Percentiles rank a stretch among this genome's conserved stretches.
phyloP scores from a whole-genome alignment of 2,797 vertebrate genomes.

The Hypotaenidia philippensis region DNA sequence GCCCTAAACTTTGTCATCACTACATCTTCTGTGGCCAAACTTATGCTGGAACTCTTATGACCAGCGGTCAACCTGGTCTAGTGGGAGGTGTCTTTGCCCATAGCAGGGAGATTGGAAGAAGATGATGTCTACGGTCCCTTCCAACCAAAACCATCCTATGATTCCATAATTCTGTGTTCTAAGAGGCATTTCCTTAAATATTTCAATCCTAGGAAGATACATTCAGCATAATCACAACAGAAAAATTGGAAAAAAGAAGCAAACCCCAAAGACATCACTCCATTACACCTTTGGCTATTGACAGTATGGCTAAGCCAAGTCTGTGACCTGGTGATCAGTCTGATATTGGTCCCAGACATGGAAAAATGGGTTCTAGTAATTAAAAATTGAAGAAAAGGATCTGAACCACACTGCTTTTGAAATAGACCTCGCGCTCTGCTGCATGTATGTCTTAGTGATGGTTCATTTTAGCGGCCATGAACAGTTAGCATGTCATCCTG shows the following conservation, averaged over 20 bases:
- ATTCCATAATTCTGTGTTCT: not conserved
- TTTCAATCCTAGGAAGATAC: not conserved
- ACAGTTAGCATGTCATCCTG: not conserved
- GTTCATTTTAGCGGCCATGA: not conserved
- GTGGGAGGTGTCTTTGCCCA: no score
- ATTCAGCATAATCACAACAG: not conserved
- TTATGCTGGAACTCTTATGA: not conserved
- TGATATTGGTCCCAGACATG: not conserved
- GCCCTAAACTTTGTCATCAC: accelerated
- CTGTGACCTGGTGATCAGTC: not conserved
- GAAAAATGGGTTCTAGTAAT: not conserved
- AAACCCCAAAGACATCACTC: not conserved
- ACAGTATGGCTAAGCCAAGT: not conserved
- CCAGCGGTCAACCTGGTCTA: not conserved
- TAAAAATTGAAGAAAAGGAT: not conserved
- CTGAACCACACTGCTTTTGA: not conserved
- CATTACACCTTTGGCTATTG: accelerated
- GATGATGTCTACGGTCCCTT: no score
- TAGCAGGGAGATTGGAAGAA: no score
- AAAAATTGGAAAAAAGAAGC: not conserved
- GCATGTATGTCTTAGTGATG: accelerated
- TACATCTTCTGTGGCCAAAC: not conserved
- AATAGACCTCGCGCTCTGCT: not conserved
- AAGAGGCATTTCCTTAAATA: not conserved
- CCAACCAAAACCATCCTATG: no score